Conservation (phyloP, 2,113 vertebrate species). For the Lophochroa leadbeateri region DNA sequence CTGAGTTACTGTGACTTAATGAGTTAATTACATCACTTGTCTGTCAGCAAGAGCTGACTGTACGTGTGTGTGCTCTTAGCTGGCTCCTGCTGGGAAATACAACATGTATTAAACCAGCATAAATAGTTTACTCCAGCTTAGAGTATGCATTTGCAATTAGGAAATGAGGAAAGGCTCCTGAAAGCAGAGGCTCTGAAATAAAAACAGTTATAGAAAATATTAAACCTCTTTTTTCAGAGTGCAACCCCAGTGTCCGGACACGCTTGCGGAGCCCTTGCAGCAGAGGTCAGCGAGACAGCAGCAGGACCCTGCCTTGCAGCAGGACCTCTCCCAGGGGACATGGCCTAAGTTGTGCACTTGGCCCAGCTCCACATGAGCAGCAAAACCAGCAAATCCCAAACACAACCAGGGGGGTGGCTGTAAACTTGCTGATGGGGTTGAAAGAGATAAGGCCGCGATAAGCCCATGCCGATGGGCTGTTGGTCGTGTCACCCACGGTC, state of each 20-base stretch:
- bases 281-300: fast-evolving
- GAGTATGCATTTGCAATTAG: background rate
- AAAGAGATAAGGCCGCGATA: background rate
- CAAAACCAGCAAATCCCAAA: background rate
- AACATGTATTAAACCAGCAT: background rate
- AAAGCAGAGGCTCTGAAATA: background rate
- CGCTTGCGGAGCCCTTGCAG: fast-evolving
- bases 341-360: background rate
- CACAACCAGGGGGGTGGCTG: background rate
- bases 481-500: background rate
- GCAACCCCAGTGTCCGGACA: background rate
- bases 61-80: background rate
- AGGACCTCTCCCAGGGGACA: background rate
- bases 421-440: background rate
- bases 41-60: background rate
- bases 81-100: background rate
- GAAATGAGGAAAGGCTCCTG: background rate
- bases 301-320: background rate
- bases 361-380: background rate
- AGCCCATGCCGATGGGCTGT: fast-evolving
- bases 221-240: background rate
- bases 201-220: background rate
- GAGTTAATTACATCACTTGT: background rate
- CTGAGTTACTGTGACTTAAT: slow-evolving; percentile 18
- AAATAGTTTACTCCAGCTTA: background rate